Conservation (phyloP, 2,113 vertebrate species). For the Ictidomys tridecemlineatus region DNA sequence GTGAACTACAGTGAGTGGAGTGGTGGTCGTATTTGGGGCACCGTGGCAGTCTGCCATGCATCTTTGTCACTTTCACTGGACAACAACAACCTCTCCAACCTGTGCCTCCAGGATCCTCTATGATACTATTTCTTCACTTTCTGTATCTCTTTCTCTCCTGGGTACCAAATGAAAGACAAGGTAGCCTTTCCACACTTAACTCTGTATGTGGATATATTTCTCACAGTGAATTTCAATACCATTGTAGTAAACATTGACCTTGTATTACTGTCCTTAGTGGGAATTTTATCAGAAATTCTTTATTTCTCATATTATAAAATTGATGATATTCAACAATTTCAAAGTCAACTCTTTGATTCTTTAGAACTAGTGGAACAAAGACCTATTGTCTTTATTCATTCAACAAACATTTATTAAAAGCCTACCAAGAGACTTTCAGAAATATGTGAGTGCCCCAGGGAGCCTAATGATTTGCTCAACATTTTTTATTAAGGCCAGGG, state of each 20-base stretch:
- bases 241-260: conserved; percentile 21
- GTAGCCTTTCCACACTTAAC: not conserved
- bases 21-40: not conserved
- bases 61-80: not conserved
- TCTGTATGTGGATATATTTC: not conserved
- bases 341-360: conserved; percentile 15
- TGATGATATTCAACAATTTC: not conserved
- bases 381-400: conserved; percentile 20
- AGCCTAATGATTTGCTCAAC: conserved; percentile 66
- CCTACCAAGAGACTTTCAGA: not conserved
- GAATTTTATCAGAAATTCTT: conserved; percentile 55
- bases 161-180: not conserved
- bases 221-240: not conserved
- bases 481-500: conserved; percentile 44
- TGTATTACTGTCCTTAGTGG: not conserved
- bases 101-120: not conserved
- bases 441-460: not conserved
- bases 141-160: not conserved
- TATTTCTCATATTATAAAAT: conserved; percentile 36
- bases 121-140: not conserved
- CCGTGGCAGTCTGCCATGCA: not conserved
- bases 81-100: not conserved
- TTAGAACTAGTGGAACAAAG: not conserved
- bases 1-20: not conserved
- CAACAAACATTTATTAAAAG: conserved; percentile 44